Percentiles rank a stretch among this genome's conserved stretches.
These are phyloP conservation scores for Elysia crispata DNA, from an alignment of 2,888 invertebrate species.

Conservation along the genomic window DNA sequence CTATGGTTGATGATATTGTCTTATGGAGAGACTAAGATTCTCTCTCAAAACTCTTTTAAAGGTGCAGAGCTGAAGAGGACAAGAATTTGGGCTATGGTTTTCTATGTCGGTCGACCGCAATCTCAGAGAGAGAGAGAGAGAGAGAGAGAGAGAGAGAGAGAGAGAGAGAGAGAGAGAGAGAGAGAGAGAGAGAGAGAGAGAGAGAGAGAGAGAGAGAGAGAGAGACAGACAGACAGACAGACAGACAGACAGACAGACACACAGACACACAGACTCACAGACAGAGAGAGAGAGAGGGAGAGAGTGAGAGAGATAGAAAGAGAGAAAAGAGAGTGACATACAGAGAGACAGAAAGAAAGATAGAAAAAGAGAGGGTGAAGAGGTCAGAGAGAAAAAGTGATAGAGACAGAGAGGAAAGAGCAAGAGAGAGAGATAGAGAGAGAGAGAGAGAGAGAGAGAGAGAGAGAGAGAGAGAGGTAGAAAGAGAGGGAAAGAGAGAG, in stretches of 20 bases:
- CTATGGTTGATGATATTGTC: no score
- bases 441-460: constrained; percentile 25
- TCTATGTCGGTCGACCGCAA: no score
- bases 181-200: constrained; percentile 3
- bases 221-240: not conserved
- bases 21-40: no score
- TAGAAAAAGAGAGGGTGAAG: not conserved
- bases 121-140: not conserved
- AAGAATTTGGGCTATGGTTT: no score
- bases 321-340: constrained; percentile 33
- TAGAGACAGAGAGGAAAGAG: not conserved
- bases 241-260: not conserved
- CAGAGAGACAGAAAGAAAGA: not conserved
- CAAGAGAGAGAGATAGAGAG: not conserved
- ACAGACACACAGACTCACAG: not conserved
- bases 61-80: no score
- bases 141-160: not conserved
- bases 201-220: not conserved
- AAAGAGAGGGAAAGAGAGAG: constrained; percentile 33
- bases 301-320: constrained; percentile 33
- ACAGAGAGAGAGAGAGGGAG: constrained; percentile 29
- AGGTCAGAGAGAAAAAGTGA: not conserved
- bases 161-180: constrained; percentile 2
- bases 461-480: constrained; percentile 36
- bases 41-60: no score